Conservation (phyloP, 2,888 invertebrate species). For the Drosophila nr. fundita region DNA sequence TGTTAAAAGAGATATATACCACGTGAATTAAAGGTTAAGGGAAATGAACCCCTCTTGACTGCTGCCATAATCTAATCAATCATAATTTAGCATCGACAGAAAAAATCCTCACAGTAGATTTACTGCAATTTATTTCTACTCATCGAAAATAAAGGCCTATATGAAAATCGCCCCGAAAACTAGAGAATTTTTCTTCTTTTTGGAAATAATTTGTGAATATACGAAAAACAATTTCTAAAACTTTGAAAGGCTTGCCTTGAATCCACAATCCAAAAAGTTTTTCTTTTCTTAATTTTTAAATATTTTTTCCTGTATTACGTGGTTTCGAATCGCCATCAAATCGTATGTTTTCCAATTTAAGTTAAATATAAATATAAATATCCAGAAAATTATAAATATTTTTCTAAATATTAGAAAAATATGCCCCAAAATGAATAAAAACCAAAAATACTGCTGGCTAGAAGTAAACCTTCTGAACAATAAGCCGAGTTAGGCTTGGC, state of each 20-base stretch:
- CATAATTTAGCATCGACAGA: background rate
- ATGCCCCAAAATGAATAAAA: background rate
- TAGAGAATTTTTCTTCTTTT: background rate
- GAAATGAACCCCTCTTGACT: background rate
- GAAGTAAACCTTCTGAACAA: background rate
- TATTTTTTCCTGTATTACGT: background rate
- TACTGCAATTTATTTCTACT: background rate
- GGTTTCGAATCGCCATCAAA: background rate
- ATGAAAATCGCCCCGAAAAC: background rate
- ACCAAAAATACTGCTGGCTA: fast-evolving
- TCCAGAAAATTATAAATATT: no score
- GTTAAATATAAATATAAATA: background rate
- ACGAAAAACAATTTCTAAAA: background rate
- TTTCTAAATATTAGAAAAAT: background rate
- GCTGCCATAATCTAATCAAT: background rate
- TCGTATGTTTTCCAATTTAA: no score
- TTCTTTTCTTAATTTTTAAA: background rate
- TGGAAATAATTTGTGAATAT: background rate
- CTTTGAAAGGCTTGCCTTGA: background rate
- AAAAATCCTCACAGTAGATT: background rate
- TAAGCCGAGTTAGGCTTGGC: background rate
- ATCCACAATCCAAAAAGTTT: background rate
- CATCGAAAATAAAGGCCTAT: fast-evolving
- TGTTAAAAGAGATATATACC: no score
- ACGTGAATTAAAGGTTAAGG: no score